Evolutionary conservation across 2,113 vertebrate genomes (phyloP).

Genomic region (Atlantisia rogersi): DNA sequence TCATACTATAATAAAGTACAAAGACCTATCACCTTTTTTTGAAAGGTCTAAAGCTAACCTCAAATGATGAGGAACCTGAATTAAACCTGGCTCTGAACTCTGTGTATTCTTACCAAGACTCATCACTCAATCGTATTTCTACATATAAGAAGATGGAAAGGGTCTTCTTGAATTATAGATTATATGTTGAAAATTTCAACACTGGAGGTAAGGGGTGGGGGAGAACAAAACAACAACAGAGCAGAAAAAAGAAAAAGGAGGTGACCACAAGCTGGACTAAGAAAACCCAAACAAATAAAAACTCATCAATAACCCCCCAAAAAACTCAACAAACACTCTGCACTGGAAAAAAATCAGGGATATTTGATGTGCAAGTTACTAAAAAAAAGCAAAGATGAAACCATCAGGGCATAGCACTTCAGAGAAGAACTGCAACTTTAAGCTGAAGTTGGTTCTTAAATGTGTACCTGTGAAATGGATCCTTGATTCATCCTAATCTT

Average conservation of each 20-base stretch:
- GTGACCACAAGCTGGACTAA: background rate
- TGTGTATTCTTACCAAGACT: background rate
- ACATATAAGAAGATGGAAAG: background rate
- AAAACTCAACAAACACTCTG: background rate
- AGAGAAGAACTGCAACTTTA: background rate
- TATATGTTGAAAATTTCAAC: background rate
- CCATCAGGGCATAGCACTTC: background rate
- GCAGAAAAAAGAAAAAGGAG: background rate
- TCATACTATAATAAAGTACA: background rate
- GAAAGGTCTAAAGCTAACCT: background rate
- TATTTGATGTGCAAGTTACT: background rate
- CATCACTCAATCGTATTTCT: background rate
- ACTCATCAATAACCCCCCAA: too few species aligned
- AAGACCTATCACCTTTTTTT: accelerated
- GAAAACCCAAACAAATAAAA: background rate
- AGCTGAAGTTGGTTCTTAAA: background rate
- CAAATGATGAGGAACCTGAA: background rate
- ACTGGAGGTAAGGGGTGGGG: background rate
- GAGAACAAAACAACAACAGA: background rate
- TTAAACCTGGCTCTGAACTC: background rate
- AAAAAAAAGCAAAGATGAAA: background rate
- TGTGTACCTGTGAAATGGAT: background rate
- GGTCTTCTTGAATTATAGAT: background rate
- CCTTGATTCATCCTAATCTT: background rate
- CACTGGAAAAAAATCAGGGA: background rate